Base-by-base conservation (phyloP, 2,113 vertebrate species). In the Tenrec ecaudatus region DNA sequence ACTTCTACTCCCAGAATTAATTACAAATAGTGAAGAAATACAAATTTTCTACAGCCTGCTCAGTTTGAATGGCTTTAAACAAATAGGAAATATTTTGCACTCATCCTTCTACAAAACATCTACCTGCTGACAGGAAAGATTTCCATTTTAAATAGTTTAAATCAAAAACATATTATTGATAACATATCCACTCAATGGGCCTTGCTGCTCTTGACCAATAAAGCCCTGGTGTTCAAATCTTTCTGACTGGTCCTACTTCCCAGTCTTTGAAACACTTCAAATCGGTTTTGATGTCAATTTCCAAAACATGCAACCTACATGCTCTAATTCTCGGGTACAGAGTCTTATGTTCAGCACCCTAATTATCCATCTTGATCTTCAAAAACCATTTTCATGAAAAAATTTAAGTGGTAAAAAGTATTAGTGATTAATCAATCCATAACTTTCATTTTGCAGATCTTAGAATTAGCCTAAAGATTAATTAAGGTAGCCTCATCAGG, bases 11-110 rank as follows among this genome's bases (percentile, higher is more conserved):
- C 38, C 19, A 69, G 43, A 71, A 71, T 69, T 68, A 93, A 88
- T 31, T 36, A 73, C 6, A 91, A 88, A 17, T 0, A 84, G 25
- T 23, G 31, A 92, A 86, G 31, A 89, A 89, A 76, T n/a, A 0
- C 16, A 71, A 69, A 3, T 19, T 91, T 62, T 69, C 73, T 66
- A 47, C 1, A 80, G 7, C 17, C 69, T 82, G 71, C 12, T 23
- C 47, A 77, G 23, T 71, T 86, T 90, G 47, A 83, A 66, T 77
- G 58, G 83, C 71, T 76, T 90, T 90, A 90, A 93, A 77, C 43
- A 91, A 87, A 82, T 0, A 47, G 33, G 23, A 57, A 82, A 1
- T 9, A 58, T 64, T 91, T 88, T 94, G 17, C 4, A 23, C 58
- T 88, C 27, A 86, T 66, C 64, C 40, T 82, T 40, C 22, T 78